Evolutionary conservation across 1,140 invertebrate species (phyloP), one percentile per base, ranked within the genome.

Genomic region (Rhopalosiphum maidis): DNA sequence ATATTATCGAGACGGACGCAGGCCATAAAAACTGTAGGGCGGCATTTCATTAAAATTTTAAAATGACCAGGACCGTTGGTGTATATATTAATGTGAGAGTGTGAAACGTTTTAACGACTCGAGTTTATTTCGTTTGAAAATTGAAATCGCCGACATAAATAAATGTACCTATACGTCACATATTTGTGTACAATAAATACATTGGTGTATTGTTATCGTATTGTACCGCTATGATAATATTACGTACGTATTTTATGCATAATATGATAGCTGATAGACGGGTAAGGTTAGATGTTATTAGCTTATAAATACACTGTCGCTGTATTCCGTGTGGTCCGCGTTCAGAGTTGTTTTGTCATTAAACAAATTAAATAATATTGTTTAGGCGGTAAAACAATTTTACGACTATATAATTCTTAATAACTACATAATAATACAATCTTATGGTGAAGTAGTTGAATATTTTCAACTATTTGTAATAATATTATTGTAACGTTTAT

Each of bases 91-190:
- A 90, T 54, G 51, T 60, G 35, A 5, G 35, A 60, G 60, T 60
- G 35, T 15, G 35, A 60, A 90, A 60, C 35, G 35, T 90, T 55
- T 90, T 90, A 90, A 41, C n/a, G 88, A 60, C 88, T 60, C 2
- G 21, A 54, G 35, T 60, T 90, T 41, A 41, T 90, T 37, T 30
- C 35, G 88, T 55, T 37, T 55, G 8, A 55, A 55, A 55, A 55
- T 55, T 37, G 22, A 23, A 90, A 90, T 60, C 21, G 23, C 23
- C 22, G 51, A 25, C 88, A 37, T 60, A 60, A 60, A 90, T 90
- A 82, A 35, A 55, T 25, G 7, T 55, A 55, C 23, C 55, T 55
- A 21, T 51, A 25, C 55, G 55, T 25, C 55, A 55, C 55, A 25
- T 55, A 9, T 55, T 25, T 25, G 23, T 55, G 8, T 55, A 9